These are phyloP conservation scores for Coreius guichenoti DNA, from an alignment of 2,797 vertebrate genomes.

Conservation along the genomic window DNA sequence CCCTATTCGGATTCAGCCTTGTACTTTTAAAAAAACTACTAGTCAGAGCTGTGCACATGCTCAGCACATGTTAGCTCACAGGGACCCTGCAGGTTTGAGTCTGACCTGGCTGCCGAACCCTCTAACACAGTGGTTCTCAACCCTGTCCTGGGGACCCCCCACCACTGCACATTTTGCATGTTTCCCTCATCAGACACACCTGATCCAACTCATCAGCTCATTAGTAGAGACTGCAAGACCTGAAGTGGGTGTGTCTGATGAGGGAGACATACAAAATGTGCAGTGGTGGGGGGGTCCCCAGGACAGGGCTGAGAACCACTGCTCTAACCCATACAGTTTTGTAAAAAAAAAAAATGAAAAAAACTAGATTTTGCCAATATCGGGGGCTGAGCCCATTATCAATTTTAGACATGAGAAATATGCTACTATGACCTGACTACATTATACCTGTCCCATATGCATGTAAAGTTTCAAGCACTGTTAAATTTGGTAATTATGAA, in stretches of 20 bases:
- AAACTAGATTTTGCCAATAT: background rate
- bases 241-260: too few species aligned
- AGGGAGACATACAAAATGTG: too few species aligned
- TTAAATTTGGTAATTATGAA: background rate
- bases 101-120: background rate
- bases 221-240: too few species aligned
- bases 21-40: background rate
- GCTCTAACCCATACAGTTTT: background rate
- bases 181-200: too few species aligned
- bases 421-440: background rate
- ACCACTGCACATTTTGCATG: too few species aligned
- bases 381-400: background rate
- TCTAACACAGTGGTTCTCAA: background rate
- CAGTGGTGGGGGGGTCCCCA: too few species aligned
- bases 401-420: background rate
- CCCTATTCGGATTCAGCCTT: background rate
- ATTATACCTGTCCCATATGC: background rate
- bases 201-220: too few species aligned
- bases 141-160: too few species aligned
- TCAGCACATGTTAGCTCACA: background rate
- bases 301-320: too few species aligned
- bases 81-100: slow-evolving; percentile 22
- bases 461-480: background rate
- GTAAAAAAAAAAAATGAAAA: too few species aligned
- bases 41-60: slow-evolving; percentile 9